Evolutionary conservation across 2,888 invertebrate species (phyloP).

Genomic region (Apeira syringaria): DNA sequence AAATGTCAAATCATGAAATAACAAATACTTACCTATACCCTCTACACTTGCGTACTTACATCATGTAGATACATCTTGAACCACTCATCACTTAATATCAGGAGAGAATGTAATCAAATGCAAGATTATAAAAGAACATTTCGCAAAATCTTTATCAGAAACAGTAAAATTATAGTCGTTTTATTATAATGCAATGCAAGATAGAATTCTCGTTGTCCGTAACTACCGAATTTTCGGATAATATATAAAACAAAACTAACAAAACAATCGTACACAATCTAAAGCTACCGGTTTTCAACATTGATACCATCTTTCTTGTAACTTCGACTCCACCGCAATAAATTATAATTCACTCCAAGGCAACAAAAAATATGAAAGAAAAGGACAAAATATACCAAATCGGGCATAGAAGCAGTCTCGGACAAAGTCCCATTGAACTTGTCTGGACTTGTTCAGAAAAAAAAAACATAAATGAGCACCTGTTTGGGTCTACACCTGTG

Average conservation of each 20-base stretch:
- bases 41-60: too few species aligned
- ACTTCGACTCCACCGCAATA: conserved; percentile 55
- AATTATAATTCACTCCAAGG: conserved; percentile 60
- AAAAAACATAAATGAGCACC: conserved; percentile 49
- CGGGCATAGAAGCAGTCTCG: conserved; percentile 56
- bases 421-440: conserved; percentile 70
- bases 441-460: conserved; percentile 61
- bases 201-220: too few species aligned
- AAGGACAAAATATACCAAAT: conserved; percentile 56
- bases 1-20: too few species aligned
- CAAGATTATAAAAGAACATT: too few species aligned
- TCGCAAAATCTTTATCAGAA: too few species aligned
- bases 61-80: too few species aligned
- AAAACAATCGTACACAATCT: conserved; percentile 2
- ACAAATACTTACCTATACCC: too few species aligned
- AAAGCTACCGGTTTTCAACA: conserved; percentile 15
- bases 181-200: too few species aligned
- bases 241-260: background rate
- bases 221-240: background rate
- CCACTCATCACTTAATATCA: too few species aligned
- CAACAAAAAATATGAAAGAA: conserved; percentile 34
- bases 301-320: conserved; percentile 11
- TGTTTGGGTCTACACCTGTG: conserved; percentile 73
- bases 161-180: too few species aligned
- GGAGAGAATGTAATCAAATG: too few species aligned